Evolutionary conservation across 2,888 invertebrate genomes (phyloP).

Genomic region (Rhagonycha fulva): DNA sequence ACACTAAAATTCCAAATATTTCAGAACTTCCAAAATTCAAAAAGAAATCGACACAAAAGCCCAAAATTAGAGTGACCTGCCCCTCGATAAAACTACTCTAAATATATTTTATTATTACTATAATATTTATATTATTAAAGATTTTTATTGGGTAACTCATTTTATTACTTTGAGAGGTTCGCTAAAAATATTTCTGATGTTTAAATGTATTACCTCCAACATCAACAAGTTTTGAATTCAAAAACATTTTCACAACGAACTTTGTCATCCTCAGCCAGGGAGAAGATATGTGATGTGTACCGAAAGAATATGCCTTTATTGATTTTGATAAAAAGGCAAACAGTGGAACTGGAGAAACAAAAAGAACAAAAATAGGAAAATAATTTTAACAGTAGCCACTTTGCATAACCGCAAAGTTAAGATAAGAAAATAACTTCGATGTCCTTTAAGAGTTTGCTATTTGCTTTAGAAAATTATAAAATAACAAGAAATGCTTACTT

Average conservation of each 20-base stretch:
- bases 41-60: too few species aligned
- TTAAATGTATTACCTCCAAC: neutral
- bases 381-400: neutral
- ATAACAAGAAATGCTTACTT: neutral
- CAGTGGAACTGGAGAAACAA: neutral
- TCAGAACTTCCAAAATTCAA: too few species aligned
- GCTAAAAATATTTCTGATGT: neutral
- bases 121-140: too few species aligned
- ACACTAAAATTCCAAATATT: too few species aligned
- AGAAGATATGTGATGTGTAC: neutral
- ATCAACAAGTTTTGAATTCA: neutral
- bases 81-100: too few species aligned
- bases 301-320: neutral
- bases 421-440: neutral
- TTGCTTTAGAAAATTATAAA: conserved; percentile 8
- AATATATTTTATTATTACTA: too few species aligned
- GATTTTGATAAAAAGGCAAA: neutral
- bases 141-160: too few species aligned
- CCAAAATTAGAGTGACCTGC: too few species aligned
- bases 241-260: neutral
- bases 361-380: neutral
- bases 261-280: too few species aligned
- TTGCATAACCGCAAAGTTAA: neutral
- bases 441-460: neutral
- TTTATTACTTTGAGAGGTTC: too few species aligned